A percentile compares a stretch with the other conserved stretches of the same genome.
phyloP scores from a whole-genome alignment of 2,888 invertebrate species.

The Drosophila ezoana region DNA sequence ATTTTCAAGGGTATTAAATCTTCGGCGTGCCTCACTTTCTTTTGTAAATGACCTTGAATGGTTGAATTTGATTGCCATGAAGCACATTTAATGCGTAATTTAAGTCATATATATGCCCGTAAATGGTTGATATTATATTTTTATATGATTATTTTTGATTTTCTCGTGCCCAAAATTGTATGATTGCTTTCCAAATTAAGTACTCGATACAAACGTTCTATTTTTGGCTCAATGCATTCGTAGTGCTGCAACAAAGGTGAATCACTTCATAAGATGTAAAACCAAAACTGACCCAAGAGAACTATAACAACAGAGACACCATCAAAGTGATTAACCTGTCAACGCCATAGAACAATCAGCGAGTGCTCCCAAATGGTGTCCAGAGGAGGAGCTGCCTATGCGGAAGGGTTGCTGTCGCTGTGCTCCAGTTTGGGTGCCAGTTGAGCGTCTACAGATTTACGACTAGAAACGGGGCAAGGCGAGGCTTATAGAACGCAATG shows the following conservation, averaged over 20 bases:
- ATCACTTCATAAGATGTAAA: constrained; percentile 38
- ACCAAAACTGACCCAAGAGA: constrained; percentile 66
- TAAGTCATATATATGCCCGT: no score
- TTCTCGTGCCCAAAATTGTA: no score
- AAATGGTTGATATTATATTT: no score
- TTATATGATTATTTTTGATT: no score
- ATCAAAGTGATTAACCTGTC: constrained; percentile 76
- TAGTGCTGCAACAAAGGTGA: constrained; percentile 43
- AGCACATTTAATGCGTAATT: no score
- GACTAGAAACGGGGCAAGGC: constrained; percentile 37
- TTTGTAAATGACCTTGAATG: no score
- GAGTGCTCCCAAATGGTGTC: constrained; percentile 54
- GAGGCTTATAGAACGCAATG: constrained; percentile 11
- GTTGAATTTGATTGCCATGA: no score
- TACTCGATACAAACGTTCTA: background rate
- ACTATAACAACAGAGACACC: constrained; percentile 14
- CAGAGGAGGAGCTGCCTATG: constrained; percentile 27
- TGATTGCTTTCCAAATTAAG: background rate
- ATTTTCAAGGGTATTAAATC: no score
- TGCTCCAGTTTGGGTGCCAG: constrained; percentile 35
- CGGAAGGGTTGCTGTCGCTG: constrained; percentile 36
- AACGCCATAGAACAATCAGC: constrained; percentile 70
- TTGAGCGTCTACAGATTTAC: constrained; percentile 74
- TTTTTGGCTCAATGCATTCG: constrained; percentile 2
- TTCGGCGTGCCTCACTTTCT: no score